Percentiles rank a stretch among this genome's conserved stretches.
Conservation (phyloP, 2,797 vertebrate species). For the Acanthurus tractus region DNA sequence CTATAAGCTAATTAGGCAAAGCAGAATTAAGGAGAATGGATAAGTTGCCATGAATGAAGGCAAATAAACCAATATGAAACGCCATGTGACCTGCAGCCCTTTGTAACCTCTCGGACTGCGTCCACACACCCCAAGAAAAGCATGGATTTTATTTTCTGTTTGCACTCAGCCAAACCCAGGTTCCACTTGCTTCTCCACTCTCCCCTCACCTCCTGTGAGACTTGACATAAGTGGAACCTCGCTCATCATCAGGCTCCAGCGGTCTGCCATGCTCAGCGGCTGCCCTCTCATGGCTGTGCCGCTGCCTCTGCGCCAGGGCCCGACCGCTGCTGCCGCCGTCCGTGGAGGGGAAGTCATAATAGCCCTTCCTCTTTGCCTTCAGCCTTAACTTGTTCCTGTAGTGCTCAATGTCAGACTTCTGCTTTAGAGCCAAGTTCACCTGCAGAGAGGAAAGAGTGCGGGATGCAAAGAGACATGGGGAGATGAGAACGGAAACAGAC, state of each 20-base stretch:
- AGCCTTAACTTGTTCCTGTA: constrained; percentile 98
- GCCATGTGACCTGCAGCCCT: background rate
- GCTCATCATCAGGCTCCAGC: constrained; percentile 90
- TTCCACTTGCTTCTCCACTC: constrained; percentile 51
- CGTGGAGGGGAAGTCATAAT: constrained; percentile 93
- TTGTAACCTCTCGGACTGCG: background rate
- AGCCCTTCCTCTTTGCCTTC: constrained; percentile 97
- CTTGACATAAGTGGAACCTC: constrained; percentile 91
- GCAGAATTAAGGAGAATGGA: constrained; percentile 13
- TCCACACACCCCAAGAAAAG: constrained; percentile 18
- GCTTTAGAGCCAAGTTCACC: constrained; percentile 97
- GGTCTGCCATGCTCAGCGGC: constrained; percentile 88
- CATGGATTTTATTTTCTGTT: constrained; percentile 22
- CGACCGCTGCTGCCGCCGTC: constrained; percentile 80
- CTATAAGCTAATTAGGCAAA: constrained; percentile 35
- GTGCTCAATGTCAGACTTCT: constrained; percentile 98
- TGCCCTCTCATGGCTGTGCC: constrained; percentile 84
- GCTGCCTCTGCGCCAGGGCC: constrained; percentile 86
- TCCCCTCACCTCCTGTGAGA: constrained; percentile 91
- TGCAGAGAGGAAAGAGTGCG: constrained; percentile 64
- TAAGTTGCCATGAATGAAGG: constrained; percentile 18
- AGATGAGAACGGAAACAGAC: constrained; percentile 25
- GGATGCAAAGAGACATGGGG: constrained; percentile 14
- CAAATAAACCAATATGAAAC: constrained; percentile 28
- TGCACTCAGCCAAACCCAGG: constrained; percentile 41